These are phyloP conservation scores for Dascyllus trimaculatus DNA, from an alignment of 2,113 vertebrate species.

Conservation along the genomic window DNA sequence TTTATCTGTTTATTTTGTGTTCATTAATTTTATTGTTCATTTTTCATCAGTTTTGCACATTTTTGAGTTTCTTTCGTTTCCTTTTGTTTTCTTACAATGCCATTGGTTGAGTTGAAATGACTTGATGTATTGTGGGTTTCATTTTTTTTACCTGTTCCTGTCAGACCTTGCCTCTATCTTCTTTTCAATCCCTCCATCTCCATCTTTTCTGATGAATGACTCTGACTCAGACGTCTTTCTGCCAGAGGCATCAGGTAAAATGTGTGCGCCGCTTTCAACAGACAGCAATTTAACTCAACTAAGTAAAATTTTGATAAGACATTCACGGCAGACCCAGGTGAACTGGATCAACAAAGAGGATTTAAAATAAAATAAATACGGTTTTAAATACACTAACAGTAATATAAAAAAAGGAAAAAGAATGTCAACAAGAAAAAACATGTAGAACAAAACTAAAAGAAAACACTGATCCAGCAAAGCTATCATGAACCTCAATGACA, in stretches of 20 bases:
- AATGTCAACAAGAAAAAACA: no score
- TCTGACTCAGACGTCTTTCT: slow-evolving; percentile 76
- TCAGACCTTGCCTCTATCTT: slow-evolving; percentile 82
- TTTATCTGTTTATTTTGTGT: background rate
- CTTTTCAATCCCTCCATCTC: slow-evolving; percentile 76
- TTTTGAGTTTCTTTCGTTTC: no score
- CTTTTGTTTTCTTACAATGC: slow-evolving; percentile 11
- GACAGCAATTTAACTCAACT: background rate
- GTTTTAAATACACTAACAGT: no score
- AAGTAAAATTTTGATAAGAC: no score
- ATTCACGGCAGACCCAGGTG: no score
- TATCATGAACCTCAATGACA: no score
- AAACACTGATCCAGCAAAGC: no score
- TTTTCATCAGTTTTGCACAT: background rate
- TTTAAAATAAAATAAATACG: no score
- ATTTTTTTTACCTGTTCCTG: slow-evolving; percentile 33
- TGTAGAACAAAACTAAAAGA: no score
- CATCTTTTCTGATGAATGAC: slow-evolving; percentile 73
- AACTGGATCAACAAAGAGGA: no score
- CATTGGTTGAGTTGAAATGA: background rate
- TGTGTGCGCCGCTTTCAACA: slow-evolving; percentile 7
- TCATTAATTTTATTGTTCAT: background rate
- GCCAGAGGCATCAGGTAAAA: slow-evolving; percentile 81
- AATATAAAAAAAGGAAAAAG: no score
- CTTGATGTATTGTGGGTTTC: slow-evolving; percentile 29